Evolutionary conservation across 2,113 vertebrate species (phyloP), one percentile per base, ranked within the genome.

Genomic region (Silurus asotus): DNA sequence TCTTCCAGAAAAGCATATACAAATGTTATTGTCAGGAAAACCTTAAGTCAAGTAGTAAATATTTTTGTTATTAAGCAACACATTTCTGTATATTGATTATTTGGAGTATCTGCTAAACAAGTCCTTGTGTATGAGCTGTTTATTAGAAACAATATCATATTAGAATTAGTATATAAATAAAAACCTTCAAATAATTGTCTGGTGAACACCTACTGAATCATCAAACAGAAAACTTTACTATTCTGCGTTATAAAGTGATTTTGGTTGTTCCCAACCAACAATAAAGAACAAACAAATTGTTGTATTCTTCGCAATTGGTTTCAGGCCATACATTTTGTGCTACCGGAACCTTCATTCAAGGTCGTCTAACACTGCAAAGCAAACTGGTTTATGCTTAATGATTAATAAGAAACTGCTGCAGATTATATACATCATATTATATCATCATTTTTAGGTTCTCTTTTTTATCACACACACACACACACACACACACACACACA

Each of bases 381-480:
- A 75, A 53, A 10, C 6, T 11, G 45, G 15, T 72, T 51, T 61
- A 78, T 58, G 20, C 37, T 20, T n/a, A 53, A 13, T 51, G 28
- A 61, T 64, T 25, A 14, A 14, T 84, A 56, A 87, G 25, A 61
- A 83, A 83, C 19, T 53, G 62, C 62, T 45, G 53, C 67, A 64
- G 55, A 65, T 28, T 49, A 25, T 78, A 67, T 83, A 78, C 64
- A 78, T 19, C 49, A 2, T 37, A 37, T 37, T 48, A 79, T 56
- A 15, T 84, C 75, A 83, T 87, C 17, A 87, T 83, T 87, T 78
- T 28, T 55, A 74, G 70, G 49, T 14, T 53, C 14, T 51, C 11
- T 20, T 74, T 2, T 53, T n/a, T 70, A 70, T 11, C 64, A 25
- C 62, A 10, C n/a, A n/a, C 62, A n/a, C 45, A 70, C 13, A 69